Conservation (phyloP, 2,113 vertebrate species). For the Zosterops japonicus region DNA sequence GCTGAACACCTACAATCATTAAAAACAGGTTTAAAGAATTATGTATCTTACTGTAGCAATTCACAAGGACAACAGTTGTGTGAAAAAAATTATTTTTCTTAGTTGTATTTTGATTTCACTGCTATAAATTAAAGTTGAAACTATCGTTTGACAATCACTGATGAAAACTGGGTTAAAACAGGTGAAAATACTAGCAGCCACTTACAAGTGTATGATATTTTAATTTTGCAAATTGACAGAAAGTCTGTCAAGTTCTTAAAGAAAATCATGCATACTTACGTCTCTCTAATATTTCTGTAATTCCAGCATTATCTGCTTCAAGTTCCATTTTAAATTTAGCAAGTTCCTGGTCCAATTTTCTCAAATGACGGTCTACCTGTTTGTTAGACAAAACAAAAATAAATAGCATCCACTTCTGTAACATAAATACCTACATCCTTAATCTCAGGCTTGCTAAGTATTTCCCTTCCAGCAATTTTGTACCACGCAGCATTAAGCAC, state of each 20-base stretch:
- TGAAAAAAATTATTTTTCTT: background rate
- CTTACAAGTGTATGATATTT: background rate
- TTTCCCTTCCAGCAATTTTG: background rate
- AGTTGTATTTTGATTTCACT: background rate
- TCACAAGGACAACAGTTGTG: background rate
- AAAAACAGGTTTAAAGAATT: background rate
- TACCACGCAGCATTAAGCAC: background rate
- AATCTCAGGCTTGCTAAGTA: background rate
- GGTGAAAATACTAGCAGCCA: background rate
- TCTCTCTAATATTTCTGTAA: constrained; percentile 97
- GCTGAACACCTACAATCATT: background rate
- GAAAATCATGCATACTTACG: constrained; percentile 77
- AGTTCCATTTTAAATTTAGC: constrained; percentile 99
- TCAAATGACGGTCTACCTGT: constrained; percentile 96
- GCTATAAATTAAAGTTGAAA: background rate
- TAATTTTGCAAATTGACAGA: background rate
- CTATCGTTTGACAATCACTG: background rate
- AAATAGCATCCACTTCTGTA: background rate
- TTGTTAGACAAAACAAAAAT: constrained; percentile 60
- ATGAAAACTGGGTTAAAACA: background rate
- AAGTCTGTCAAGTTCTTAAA: background rate
- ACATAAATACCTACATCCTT: background rate
- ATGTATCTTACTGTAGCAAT: background rate
- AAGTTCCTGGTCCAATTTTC: constrained; percentile 97
- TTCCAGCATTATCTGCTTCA: constrained; percentile 98